Evolutionary conservation across 2,113 vertebrate genomes (phyloP).

Genomic region (Indri indri): DNA sequence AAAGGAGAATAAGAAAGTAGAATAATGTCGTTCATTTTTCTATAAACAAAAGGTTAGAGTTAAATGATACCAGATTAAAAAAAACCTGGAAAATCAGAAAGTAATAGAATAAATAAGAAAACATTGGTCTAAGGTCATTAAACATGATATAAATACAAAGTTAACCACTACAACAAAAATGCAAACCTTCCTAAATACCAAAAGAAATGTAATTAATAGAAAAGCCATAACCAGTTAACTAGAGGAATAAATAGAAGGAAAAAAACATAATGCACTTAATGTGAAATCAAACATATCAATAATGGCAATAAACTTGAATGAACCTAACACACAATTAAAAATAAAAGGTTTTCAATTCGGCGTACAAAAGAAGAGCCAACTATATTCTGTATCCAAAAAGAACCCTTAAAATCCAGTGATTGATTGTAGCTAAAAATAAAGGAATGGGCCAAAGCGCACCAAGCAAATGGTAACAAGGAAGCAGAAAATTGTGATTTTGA

Average conservation of each 20-base stretch:
- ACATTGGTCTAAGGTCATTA: not conserved
- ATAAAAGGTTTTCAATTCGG: not conserved
- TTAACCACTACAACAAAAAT: not conserved
- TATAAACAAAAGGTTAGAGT: not conserved
- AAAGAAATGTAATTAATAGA: not conserved
- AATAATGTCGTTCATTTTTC: not conserved
- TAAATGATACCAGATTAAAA: not conserved
- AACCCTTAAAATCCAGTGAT: not conserved
- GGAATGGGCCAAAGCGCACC: too few species aligned
- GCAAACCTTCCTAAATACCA: not conserved
- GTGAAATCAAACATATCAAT: not conserved
- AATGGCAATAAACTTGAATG: not conserved
- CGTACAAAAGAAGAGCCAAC: not conserved
- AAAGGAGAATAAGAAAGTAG: not conserved
- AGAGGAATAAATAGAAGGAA: not conserved
- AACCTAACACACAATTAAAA: not conserved
- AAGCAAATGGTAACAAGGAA: not conserved
- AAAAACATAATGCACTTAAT: not conserved
- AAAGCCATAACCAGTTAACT: not conserved
- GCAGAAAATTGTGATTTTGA: not conserved
- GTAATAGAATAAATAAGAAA: not conserved
- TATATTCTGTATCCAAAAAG: not conserved
- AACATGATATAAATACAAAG: not conserved
- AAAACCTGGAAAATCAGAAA: not conserved
- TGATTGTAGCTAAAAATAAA: not conserved